Evolutionary conservation across 2,888 invertebrate genomes (phyloP), one percentile per base, ranked within the genome.

Genomic region (Oxyteleia sp.): DNA sequence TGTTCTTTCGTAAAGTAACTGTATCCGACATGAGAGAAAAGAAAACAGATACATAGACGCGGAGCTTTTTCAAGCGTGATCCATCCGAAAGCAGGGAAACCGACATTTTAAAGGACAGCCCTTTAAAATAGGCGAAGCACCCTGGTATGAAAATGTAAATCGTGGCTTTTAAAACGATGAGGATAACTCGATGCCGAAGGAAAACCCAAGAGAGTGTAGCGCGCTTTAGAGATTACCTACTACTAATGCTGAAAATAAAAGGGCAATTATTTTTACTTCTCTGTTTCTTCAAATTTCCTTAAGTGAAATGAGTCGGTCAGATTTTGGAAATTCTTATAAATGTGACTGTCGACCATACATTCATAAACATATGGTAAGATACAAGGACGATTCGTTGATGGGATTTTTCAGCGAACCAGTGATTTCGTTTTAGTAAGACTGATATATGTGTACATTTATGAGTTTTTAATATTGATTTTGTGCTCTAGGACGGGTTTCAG

Each of bases 131-230:
- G 26, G 63, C n/a, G 57, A 55, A 41, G 53, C 35, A 45, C 51
- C 45, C 3, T 23, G n/a, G 66, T 66, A 75, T 59, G 66, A 71
- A 69, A 72, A 85, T 82, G 82, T 82, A 86, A 85, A 86, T 87
- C 69, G 68, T 68, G 63, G 86, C 85, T 87, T 87, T 86, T 35
- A 83, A 72, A 81, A 84, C 51, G 79, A 86, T 84, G 82, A 85
- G 64, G 49, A 57, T 66, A 71, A 75, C 43, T 35, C 35, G 35
- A 38, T 16, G 29, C 38, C 3, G 51, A 53, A 15, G 72, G 26
- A 53, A 41, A 26, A 53, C n/a, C 51, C 18, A 41, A 43, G 32
- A 26, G 63, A 55, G 43, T 74, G 43, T 20, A 53, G 4, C 35
- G 64, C 38, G 75, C 38, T 75, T 43, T 47, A 11, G 26, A 64